Evolutionary conservation across 2,797 vertebrate species (phyloP).

Genomic region (Scolopax bukidnonensis): DNA sequence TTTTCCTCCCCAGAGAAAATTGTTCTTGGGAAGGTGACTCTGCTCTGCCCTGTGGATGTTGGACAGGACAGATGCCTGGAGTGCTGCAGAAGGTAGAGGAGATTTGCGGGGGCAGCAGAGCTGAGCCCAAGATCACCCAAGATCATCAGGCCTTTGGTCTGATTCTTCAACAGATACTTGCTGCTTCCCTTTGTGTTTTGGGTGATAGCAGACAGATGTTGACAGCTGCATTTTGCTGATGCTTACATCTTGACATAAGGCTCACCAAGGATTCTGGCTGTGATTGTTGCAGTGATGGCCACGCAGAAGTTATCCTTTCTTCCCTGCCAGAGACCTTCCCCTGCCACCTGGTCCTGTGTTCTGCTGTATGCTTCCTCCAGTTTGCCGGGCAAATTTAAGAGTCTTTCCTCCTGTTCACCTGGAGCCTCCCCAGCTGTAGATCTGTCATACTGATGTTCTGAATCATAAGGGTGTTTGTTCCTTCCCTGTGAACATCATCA

Average conservation of each 20-base stretch:
- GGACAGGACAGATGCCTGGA: not conserved
- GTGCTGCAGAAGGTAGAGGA: not conserved
- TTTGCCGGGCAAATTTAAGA: not conserved
- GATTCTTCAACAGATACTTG: not conserved
- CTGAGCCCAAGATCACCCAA: not conserved
- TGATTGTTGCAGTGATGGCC: not conserved
- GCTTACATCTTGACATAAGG: not conserved
- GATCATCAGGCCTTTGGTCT: not conserved
- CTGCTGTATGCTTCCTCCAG: not conserved
- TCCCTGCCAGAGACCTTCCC: not conserved
- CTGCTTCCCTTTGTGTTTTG: not conserved
- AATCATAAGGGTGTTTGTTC: not conserved
- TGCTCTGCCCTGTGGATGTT: not conserved
- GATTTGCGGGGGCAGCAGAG: not conserved
- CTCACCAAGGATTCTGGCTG: not conserved
- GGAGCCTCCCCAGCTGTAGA: not conserved
- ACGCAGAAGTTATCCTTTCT: not conserved
- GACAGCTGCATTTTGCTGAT: not conserved
- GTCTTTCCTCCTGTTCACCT: not conserved
- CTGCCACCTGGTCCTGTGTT: not conserved
- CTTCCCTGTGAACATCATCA: not conserved
- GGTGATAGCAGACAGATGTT: not conserved
- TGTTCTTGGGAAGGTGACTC: not conserved
- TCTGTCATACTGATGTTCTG: not conserved
- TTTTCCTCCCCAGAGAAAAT: not conserved